These are phyloP conservation scores for Gobio gobio DNA, from an alignment of 2,113 vertebrate genomes.

Conservation along the genomic window DNA sequence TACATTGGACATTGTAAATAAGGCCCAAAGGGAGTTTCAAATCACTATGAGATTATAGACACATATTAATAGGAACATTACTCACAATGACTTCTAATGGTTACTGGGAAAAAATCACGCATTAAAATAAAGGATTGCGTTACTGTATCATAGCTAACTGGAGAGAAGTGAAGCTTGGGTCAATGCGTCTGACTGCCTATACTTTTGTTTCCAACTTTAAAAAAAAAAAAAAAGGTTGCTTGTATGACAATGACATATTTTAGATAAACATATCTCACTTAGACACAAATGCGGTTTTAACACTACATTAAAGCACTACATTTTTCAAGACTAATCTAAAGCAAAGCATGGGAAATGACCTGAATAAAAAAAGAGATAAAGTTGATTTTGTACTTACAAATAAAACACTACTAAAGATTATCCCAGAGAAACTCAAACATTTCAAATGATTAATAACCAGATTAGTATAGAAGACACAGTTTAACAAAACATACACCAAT, in stretches of 20 bases:
- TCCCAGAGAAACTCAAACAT: neutral
- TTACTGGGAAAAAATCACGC: neutral
- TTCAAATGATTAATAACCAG: neutral
- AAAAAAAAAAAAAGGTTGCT: neutral
- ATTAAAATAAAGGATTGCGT: neutral
- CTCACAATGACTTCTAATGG: neutral
- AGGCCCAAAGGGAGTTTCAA: neutral
- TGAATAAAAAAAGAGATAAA: neutral
- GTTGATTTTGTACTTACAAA: neutral
- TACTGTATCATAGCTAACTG: neutral
- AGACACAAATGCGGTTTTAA: neutral
- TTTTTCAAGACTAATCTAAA: neutral
- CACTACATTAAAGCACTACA: neutral
- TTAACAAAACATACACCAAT: neutral
- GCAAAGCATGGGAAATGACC: neutral
- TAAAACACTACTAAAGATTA: neutral
- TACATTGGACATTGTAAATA: neutral
- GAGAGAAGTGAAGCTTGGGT: neutral
- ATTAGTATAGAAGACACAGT: neutral
- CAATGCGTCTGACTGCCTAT: neutral
- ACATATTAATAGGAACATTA: neutral
- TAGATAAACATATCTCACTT: neutral
- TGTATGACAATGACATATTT: neutral
- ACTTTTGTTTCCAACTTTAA: neutral
- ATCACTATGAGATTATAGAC: neutral